Conservation (phyloP, 2,797 vertebrate species). For the Sarcoramphus papa region DNA sequence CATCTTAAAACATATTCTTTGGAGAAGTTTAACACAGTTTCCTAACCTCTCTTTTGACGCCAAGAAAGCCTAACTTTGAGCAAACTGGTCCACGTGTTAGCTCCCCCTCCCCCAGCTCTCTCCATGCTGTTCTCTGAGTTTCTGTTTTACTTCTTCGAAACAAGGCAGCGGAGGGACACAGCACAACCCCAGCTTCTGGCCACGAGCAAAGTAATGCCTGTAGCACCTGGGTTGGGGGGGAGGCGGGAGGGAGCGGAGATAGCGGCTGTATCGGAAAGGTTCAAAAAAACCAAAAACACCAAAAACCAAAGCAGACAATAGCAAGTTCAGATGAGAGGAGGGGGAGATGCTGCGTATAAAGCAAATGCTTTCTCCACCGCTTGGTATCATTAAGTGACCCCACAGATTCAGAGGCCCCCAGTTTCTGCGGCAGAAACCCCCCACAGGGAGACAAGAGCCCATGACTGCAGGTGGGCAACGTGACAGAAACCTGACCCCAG, state of each 20-base stretch:
- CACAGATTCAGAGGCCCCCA: neutral
- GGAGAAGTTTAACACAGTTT: neutral
- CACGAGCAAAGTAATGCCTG: neutral
- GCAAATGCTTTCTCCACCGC: neutral
- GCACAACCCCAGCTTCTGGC: neutral
- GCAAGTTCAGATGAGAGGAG: neutral
- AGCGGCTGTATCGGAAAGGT: accelerated
- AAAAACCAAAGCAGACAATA: neutral
- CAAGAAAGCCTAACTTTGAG: neutral
- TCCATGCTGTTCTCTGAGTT: neutral
- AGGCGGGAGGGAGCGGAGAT: neutral
- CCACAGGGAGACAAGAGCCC: neutral
- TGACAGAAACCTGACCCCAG: neutral
- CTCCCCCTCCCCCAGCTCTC: neutral
- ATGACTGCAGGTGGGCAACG: neutral
- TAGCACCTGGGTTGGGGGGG: accelerated
- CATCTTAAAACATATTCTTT: neutral
- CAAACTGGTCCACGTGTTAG: neutral
- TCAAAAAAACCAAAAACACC: neutral
- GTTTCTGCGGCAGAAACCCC: neutral
- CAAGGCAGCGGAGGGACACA: neutral
- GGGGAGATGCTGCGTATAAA: neutral
- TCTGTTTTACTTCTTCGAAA: neutral
- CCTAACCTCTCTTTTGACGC: neutral
- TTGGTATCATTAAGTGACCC: neutral